These are phyloP conservation scores for Dromococcyx pavoninus DNA, from an alignment of 2,797 vertebrate genomes.

Conservation along the genomic window DNA sequence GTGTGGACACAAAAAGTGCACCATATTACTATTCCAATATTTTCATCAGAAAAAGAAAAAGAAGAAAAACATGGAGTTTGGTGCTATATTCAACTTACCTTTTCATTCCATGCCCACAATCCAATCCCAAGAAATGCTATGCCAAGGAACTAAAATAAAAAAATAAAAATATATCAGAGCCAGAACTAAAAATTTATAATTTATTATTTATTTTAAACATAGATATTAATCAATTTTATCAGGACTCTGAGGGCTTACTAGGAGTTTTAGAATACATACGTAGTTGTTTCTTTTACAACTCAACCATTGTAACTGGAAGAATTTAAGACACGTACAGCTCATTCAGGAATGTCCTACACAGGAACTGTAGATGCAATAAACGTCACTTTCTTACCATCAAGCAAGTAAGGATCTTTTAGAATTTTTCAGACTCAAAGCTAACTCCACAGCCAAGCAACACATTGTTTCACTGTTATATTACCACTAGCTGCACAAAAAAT, in stretches of 20 bases:
- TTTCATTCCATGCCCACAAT: constrained; percentile 98
- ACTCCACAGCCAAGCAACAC: background rate
- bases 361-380: background rate
- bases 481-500: background rate
- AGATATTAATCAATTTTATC: background rate
- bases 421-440: background rate
- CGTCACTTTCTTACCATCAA: background rate
- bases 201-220: background rate
- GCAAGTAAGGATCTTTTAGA: background rate
- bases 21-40: background rate
- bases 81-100: constrained; percentile 80
- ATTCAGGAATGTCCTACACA: background rate
- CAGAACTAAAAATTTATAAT: background rate
- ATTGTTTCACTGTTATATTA: background rate
- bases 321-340: background rate
- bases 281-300: background rate
- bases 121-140: constrained; percentile 96
- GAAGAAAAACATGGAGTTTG: background rate
- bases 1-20: background rate
- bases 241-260: rapidly evolving
- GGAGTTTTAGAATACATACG: background rate
- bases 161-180: background rate
- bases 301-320: background rate
- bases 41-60: background rate
- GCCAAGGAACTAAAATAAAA: constrained; percentile 87